A percentile compares a stretch with the other conserved stretches of the same genome.
phyloP scores from a whole-genome alignment of 37 sponge, comb jelly and placozoan species.

The Crambe crambe region DNA sequence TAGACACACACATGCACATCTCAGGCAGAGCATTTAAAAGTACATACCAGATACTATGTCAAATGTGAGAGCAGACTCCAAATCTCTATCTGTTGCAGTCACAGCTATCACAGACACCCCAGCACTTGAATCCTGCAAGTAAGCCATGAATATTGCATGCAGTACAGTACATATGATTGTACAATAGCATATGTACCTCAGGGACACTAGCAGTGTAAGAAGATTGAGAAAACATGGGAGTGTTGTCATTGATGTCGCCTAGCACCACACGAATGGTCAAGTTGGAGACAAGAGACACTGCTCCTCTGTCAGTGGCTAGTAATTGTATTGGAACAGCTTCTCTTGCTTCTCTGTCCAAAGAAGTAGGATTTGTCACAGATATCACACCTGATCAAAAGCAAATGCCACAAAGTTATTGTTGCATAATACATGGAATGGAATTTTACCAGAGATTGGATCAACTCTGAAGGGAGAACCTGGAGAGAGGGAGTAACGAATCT shows the following conservation, averaged over 20 bases:
- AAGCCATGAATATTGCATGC: neutral
- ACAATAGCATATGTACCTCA: slow-evolving; percentile 22
- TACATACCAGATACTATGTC: neutral
- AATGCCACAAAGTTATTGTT: too few species aligned
- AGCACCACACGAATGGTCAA: neutral
- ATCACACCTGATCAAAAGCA: slow-evolving; percentile 9
- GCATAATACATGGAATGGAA: neutral
- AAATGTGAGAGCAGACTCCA: neutral
- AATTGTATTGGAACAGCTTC: neutral
- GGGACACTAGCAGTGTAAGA: neutral
- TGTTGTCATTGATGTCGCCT: slow-evolving; percentile 42
- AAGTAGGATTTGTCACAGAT: neutral
- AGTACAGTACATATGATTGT: neutral
- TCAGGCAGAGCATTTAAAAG: neutral
- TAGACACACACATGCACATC: neutral
- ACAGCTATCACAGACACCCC: slow-evolving; percentile 25
- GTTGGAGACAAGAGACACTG: neutral
- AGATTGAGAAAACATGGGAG: neutral
- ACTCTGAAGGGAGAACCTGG: slow-evolving; percentile 9
- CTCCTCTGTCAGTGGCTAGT: slow-evolving; percentile 22
- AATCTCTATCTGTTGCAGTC: slow-evolving; percentile 12
- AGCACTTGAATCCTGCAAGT: neutral
- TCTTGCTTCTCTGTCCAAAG: slow-evolving; percentile 18
- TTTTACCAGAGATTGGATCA: neutral
- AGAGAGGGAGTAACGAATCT: slow-evolving; percentile 20